phyloP scores from a whole-genome alignment of 2,888 invertebrate species.

The Drosophila phalerata region DNA sequence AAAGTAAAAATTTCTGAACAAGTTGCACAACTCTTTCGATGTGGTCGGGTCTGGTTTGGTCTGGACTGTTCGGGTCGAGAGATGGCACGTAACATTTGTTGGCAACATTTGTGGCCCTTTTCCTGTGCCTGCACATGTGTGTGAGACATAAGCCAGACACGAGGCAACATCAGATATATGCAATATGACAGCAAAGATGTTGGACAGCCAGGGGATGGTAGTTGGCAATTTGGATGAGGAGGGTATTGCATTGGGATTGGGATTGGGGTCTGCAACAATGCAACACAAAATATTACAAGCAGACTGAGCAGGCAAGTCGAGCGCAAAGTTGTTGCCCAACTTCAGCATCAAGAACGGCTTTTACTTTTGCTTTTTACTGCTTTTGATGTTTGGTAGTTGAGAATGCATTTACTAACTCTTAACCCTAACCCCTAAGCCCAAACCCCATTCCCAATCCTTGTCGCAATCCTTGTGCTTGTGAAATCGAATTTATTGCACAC shows the following conservation, averaged over 20 bases:
- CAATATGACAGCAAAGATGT: constrained; percentile 38
- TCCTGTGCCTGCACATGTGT: constrained; percentile 59
- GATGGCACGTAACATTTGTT: constrained; percentile 58
- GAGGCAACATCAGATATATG: constrained; percentile 18
- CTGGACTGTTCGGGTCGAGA: constrained; percentile 21
- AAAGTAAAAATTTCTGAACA: constrained; percentile 46
- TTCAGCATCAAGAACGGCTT: constrained; percentile 24
- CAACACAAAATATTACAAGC: constrained; percentile 65
- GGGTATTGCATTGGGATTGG: not conserved
- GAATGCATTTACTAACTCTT: not conserved
- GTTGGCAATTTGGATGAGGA: not conserved
- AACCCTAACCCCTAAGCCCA: not conserved
- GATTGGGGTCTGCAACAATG: constrained; percentile 49
- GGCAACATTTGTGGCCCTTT: constrained; percentile 63
- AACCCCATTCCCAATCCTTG: too few species aligned
- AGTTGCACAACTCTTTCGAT: constrained; percentile 52
- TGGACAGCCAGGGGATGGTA: not conserved
- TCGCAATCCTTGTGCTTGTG: constrained; percentile 13
- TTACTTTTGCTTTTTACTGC: constrained; percentile 27
- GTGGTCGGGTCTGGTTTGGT: constrained; percentile 30
- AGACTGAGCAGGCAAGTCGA: constrained; percentile 57
- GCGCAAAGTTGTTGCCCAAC: constrained; percentile 60
- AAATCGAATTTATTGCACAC: constrained; percentile 78
- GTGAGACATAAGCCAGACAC: constrained; percentile 35
- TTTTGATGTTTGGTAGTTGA: constrained; percentile 38